A percentile compares a stretch with the other conserved stretches of the same genome.
These are phyloP conservation scores for Philopedon plagiatum DNA, from an alignment of 2,888 invertebrate genomes.

Conservation along the genomic window DNA sequence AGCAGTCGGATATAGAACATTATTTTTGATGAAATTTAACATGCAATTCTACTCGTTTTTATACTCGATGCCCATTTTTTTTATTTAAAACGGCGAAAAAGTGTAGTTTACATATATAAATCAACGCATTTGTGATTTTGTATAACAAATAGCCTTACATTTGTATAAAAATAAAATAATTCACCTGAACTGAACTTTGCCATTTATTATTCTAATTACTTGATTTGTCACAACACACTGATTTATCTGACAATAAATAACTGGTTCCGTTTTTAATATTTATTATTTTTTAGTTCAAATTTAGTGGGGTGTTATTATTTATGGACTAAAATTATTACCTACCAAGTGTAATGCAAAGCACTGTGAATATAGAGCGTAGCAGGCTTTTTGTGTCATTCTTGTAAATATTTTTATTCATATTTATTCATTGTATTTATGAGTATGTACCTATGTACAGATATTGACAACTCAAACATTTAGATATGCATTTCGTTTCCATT, in stretches of 20 bases:
- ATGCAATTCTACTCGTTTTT: no score
- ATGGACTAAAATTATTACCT: background rate
- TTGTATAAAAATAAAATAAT: constrained; percentile 6
- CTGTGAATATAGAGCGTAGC: background rate
- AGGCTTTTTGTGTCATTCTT: background rate
- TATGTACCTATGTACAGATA: no score
- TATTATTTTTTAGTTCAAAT: background rate
- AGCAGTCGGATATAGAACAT: no score
- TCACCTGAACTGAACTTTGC: constrained; percentile 11
- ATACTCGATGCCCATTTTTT: no score
- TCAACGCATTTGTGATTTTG: background rate
- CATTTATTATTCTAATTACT: constrained; percentile 14
- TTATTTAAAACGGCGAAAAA: background rate
- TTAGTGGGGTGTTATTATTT: background rate
- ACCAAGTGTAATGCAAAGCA: background rate
- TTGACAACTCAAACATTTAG: no score
- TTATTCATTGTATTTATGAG: no score
- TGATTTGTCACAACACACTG: constrained; percentile 11
- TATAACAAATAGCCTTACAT: constrained; percentile 4
- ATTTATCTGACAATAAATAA: constrained; percentile 7
- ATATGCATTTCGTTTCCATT: no score
- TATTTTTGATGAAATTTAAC: no score
- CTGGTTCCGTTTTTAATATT: background rate
- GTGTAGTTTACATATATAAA: background rate
- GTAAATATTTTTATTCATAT: no score